Evolutionary conservation across 2,888 invertebrate species (phyloP), one percentile per base, ranked within the genome.

Genomic region (Scaptomyza cyrtandrae): DNA sequence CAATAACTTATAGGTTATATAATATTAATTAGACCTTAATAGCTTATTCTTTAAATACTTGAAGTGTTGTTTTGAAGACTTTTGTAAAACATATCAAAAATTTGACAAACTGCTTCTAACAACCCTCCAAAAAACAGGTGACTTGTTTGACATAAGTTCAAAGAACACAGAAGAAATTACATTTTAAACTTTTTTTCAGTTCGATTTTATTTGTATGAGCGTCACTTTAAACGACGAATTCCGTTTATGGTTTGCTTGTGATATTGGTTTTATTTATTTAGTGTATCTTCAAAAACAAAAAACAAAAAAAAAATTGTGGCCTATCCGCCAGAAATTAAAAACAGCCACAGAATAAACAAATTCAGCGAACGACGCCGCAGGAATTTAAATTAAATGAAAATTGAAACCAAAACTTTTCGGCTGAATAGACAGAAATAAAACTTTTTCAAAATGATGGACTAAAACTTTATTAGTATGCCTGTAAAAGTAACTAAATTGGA

Each of bases 351-450:
- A 65, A 46, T 39, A 43, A 62, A 62, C 45, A 24, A 66, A 65
- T 39, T 54, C 11, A 39, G 55, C 60, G 44, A 61, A 19, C 31
- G 27, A 24, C 14, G 46, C 82, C 80, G 33, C 82, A 78, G 58
- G 68, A 86, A 84, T 75, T 78, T 68, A 64, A 75, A 84, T 80
- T 84, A 68, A 70, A 80, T 75, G 58, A 72, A 78, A 66, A 65
- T 65, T 60, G 39, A 63, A 44, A 31, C n/a, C 19, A 35, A 61
- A 54, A 16, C 31, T 13, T 24, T 31, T 7, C 33, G 39, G 14
- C 9, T 27, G n/a, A 10, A 19, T 7, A 41, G 19, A 19, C 19
- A 33, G 29, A 50, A 59, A 14, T 10, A 39, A 68, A 44, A 54
- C 16, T 49, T 48, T 14, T 5, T 4, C 16, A 53, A n/a, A 14